Conservation (phyloP, 2,888 invertebrate species). For the Cephus pulcher region DNA sequence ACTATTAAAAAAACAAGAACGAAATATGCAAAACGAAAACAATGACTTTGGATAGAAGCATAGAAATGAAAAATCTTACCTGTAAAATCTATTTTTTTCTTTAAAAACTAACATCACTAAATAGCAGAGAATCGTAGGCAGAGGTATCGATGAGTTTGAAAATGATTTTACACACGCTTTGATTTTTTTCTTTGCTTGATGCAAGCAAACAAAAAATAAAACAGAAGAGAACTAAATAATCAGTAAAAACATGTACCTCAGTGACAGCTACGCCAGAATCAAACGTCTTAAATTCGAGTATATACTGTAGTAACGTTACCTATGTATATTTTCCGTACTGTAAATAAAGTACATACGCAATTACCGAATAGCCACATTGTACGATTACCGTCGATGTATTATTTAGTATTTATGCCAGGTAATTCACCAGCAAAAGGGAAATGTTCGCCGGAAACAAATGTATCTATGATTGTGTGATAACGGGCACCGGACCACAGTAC, state of each 20-base stretch:
- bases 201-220: not conserved
- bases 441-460: not conserved
- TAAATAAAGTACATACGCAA: conserved; percentile 43
- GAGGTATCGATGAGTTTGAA: not conserved
- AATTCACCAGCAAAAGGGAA: not conserved
- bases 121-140: not conserved
- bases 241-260: conserved; percentile 49
- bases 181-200: not conserved
- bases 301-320: conserved; percentile 45
- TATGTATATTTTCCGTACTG: conserved; percentile 50
- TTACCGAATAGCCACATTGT: conserved; percentile 25
- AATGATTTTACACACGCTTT: not conserved
- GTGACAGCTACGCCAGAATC: conserved; percentile 50
- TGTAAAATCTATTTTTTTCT: not conserved
- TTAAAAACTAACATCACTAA: not conserved
- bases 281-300: conserved; percentile 46
- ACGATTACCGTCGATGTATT: conserved; percentile 18
- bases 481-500: not conserved
- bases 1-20: not conserved
- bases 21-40: not conserved
- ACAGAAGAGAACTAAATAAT: conserved; percentile 11
- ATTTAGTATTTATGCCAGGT: conserved; percentile 4
- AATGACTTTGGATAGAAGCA: not conserved
- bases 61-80: not conserved
- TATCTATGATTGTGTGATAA: not conserved